Base-by-base conservation (phyloP, 2,888 invertebrate genomes). In the Microdon myrmicae region DNA sequence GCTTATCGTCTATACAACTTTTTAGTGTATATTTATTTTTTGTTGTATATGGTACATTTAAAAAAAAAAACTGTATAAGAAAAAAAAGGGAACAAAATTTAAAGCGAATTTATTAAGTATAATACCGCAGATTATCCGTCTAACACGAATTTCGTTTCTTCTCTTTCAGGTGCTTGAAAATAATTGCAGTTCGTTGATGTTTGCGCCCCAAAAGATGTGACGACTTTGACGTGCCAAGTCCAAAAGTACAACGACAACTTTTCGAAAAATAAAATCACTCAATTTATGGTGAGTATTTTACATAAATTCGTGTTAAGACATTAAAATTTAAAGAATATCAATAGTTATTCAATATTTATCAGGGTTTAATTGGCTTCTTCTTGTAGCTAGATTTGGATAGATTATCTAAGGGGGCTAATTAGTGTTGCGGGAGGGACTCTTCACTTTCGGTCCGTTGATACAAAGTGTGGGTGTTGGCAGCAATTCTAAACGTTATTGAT, bases 281-380 rank as follows among this genome's bases (percentile, higher is more conserved):
- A 64, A 64, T 64, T 64, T 64, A 64, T 64, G 64, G 64, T 64
- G 58, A 64, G 64, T 58, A 64, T 53, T 64, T 64, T 53, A 28
- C 51, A 64, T 58, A 43, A 19, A 56, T 45, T 41, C 28, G 34
- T 28, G 34, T 39, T 19, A 13, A 8, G 2, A 3, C 19, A 41
- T 12, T 16, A 41, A 32, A 45, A 28, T n/a, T 20, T 8, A 26
- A 26, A 32, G 14, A 22, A 29, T 12, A 44, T 17, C 20, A 34
- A 47, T 47, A 47, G 47, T 55, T 55, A 47, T 47, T 47, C 38
- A 39, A 34, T 43, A 19, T 56, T 48, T 48, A 39, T 47, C 47
- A 23, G 32, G 26, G 41, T 34, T 47, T 55, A 47, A 47, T 55
- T 54, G 37, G 44, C 29, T 23, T 43, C 43, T n/a, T n/a, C n/a